These are phyloP conservation scores for Strix uralensis DNA, from an alignment of 2,113 vertebrate species.

Conservation along the genomic window DNA sequence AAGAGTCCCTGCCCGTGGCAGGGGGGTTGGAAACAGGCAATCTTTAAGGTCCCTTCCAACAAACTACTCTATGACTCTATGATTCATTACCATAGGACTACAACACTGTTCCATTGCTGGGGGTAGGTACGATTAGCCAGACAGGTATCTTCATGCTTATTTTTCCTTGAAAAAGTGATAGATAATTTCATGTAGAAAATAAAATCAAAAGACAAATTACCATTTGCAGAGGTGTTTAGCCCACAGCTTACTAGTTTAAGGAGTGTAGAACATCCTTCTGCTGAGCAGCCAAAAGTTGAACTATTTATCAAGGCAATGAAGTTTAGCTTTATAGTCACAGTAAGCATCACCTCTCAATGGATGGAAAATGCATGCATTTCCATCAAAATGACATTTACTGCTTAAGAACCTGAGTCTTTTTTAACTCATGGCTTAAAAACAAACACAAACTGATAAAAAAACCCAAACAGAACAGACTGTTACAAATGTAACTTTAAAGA, in stretches of 20 bases:
- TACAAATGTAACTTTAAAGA: not conserved
- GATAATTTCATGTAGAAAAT: conserved; percentile 44
- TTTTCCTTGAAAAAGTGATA: not conserved
- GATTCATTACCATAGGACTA: not conserved
- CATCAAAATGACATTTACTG: conserved; percentile 49
- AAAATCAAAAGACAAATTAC: not conserved
- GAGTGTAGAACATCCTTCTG: not conserved
- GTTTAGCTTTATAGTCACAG: conserved; percentile 35
- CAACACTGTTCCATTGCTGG: not conserved
- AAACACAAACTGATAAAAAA: not conserved
- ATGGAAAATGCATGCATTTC: conserved; percentile 23
- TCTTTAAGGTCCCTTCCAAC: no score
- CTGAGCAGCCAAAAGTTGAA: not conserved
- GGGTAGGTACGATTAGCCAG: not conserved
- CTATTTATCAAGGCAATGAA: conserved; percentile 41
- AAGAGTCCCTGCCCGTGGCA: no score
- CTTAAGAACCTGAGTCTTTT: not conserved
- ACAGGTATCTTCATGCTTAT: not conserved
- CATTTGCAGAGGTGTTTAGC: not conserved
- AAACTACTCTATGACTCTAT: no score
- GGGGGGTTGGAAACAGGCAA: no score
- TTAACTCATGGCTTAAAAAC: not conserved
- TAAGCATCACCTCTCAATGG: not conserved
- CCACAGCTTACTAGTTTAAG: conserved; percentile 32
- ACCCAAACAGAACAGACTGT: not conserved